Percentiles rank a stretch among this genome's conserved stretches.
These are phyloP conservation scores for Leucoraja ocellata DNA, from an alignment of 2,797 vertebrate genomes.

Conservation along the genomic window DNA sequence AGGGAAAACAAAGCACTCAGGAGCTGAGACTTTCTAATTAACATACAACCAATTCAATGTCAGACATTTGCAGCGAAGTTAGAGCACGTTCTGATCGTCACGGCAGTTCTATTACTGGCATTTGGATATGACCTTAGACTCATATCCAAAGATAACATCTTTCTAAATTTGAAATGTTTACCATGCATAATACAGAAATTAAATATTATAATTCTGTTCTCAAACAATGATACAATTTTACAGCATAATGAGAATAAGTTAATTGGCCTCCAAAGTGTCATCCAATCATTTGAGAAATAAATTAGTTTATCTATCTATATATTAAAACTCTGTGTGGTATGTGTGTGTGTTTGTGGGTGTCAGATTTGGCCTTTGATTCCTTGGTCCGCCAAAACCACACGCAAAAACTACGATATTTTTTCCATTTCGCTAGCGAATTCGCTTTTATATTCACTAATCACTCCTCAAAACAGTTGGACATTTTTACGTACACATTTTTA, in stretches of 20 bases:
- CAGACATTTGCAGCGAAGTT: background rate
- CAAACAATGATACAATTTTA: background rate
- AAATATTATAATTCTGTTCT: background rate
- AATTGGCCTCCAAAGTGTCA: background rate
- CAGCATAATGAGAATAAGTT: background rate
- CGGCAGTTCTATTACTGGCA: background rate
- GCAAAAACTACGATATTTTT: too few relatives aligned
- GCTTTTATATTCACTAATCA: too few relatives aligned
- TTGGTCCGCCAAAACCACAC: too few relatives aligned
- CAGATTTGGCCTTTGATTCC: too few relatives aligned
- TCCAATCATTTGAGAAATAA: background rate
- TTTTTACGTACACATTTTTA: too few relatives aligned
- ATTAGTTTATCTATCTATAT: background rate
- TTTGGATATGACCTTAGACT: background rate
- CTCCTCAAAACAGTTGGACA: too few relatives aligned
- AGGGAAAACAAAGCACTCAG: background rate
- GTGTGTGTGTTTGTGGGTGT: too few relatives aligned
- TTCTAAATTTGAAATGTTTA: background rate
- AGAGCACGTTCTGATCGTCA: background rate
- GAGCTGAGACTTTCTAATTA: background rate
- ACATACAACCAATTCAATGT: background rate
- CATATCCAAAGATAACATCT: background rate
- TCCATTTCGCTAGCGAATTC: too few relatives aligned
- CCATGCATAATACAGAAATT: background rate
- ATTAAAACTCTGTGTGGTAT: too few relatives aligned